phyloP scores from a whole-genome alignment of 2,888 invertebrate species.

The Spisula subtruncata region DNA sequence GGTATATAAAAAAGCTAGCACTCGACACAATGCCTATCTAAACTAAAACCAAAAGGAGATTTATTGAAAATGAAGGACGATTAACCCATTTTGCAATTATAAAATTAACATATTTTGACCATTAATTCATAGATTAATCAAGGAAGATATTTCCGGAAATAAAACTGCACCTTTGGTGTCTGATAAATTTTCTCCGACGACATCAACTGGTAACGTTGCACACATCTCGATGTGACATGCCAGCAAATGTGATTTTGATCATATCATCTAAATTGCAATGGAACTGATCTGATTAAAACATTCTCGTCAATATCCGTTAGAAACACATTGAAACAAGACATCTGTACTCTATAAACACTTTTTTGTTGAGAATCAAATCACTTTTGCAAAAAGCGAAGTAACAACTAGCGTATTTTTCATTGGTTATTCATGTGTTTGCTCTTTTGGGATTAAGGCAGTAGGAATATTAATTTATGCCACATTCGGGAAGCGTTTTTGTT shows the following conservation, averaged over 20 bases:
- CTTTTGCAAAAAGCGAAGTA: background rate
- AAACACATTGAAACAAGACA: constrained; percentile 1
- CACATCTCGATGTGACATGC: background rate
- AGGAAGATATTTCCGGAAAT: background rate
- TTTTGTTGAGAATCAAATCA: background rate
- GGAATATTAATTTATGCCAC: background rate
- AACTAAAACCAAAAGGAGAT: too few relatives aligned
- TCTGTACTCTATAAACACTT: background rate
- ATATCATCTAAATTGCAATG: background rate
- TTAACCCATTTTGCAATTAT: background rate
- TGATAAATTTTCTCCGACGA: background rate
- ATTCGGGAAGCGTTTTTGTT: background rate
- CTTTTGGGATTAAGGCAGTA: background rate
- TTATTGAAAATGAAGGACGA: too few relatives aligned
- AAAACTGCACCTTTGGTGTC: too few relatives aligned
- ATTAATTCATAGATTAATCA: background rate
- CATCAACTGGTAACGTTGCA: background rate
- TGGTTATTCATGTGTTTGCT: background rate
- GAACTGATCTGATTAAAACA: background rate
- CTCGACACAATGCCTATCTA: too few relatives aligned
- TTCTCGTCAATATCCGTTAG: background rate
- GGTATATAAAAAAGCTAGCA: too few relatives aligned
- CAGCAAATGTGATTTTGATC: background rate
- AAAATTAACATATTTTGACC: background rate
- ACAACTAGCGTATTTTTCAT: background rate